Evolutionary conservation across 2,888 invertebrate species (phyloP).

Genomic region (Hoplodrina blanda): DNA sequence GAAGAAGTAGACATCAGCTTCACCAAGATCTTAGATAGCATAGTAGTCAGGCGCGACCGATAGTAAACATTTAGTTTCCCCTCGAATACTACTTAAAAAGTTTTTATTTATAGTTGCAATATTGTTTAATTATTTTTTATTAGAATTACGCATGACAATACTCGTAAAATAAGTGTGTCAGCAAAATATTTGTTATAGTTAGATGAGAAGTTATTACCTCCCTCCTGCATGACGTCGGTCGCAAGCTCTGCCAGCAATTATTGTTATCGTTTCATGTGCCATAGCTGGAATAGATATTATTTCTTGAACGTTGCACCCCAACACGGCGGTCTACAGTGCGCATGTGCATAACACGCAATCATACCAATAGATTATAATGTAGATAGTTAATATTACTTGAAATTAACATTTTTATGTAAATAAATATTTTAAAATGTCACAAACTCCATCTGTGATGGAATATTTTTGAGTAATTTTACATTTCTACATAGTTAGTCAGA

Average conservation of each 20-base stretch:
- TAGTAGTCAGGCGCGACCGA: slow-evolving; percentile 53
- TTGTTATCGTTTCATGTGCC: slow-evolving; percentile 65
- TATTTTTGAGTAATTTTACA: slow-evolving; percentile 65
- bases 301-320: slow-evolving; percentile 25
- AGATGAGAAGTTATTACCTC: slow-evolving; percentile 12
- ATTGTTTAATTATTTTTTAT: slow-evolving; percentile 25
- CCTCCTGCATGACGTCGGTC: slow-evolving; percentile 45
- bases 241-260: slow-evolving; percentile 44
- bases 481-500: slow-evolving; percentile 62
- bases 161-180: slow-evolving; percentile 8
- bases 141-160: neutral
- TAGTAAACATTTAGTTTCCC: neutral
- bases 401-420: slow-evolving; percentile 72
- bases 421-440: slow-evolving; percentile 75
- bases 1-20: slow-evolving; percentile 66
- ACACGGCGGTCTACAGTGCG: slow-evolving; percentile 38
- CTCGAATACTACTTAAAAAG: slow-evolving; percentile 29
- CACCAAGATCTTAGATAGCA: slow-evolving; percentile 39
- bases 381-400: slow-evolving; percentile 72
- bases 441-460: slow-evolving; percentile 78
- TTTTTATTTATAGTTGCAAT: slow-evolving; percentile 22
- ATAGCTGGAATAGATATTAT: slow-evolving; percentile 54
- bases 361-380: slow-evolving; percentile 79
- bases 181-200: slow-evolving; percentile 17
- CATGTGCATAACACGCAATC: slow-evolving; percentile 55